A percentile compares a stretch with the other conserved stretches of the same genome.
Evolutionary conservation across 2,113 vertebrate genomes (phyloP).

Genomic region (Amblyornis subalaris): DNA sequence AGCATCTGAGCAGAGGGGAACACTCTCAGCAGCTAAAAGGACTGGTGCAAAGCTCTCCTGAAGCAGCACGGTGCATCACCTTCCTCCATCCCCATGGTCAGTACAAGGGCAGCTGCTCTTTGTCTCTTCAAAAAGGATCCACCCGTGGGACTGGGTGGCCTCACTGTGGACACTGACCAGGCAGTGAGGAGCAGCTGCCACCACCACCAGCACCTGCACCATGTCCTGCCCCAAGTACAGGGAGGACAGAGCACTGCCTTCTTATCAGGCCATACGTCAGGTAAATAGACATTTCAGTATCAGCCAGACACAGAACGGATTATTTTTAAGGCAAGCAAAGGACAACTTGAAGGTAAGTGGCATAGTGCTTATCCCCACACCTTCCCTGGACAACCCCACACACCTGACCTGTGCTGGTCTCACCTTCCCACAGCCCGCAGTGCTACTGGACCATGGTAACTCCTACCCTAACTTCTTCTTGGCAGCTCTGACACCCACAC

Average conservation of each 20-base stretch:
- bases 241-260: neutral
- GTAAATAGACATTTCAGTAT: neutral
- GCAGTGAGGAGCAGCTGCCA: neutral
- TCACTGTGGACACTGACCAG: neutral
- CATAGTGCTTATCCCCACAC: slow-evolving; percentile 27
- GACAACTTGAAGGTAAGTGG: slow-evolving; percentile 11
- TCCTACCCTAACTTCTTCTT: neutral
- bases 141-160: accelerated
- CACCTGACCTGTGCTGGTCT: neutral
- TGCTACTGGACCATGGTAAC: neutral
- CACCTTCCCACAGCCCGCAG: neutral
- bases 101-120: neutral
- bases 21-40: neutral
- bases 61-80: accelerated
- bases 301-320: neutral
- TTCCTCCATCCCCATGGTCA: neutral
- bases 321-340: slow-evolving; percentile 17
- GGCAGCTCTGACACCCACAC: neutral
- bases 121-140: neutral
- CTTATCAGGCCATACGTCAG: neutral
- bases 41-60: neutral
- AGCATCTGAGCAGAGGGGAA: neutral
- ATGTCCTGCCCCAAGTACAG: accelerated
- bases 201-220: neutral
- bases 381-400: neutral